Conservation (phyloP, 2,113 vertebrate genomes). For the Myanophis thanlyinensis region DNA sequence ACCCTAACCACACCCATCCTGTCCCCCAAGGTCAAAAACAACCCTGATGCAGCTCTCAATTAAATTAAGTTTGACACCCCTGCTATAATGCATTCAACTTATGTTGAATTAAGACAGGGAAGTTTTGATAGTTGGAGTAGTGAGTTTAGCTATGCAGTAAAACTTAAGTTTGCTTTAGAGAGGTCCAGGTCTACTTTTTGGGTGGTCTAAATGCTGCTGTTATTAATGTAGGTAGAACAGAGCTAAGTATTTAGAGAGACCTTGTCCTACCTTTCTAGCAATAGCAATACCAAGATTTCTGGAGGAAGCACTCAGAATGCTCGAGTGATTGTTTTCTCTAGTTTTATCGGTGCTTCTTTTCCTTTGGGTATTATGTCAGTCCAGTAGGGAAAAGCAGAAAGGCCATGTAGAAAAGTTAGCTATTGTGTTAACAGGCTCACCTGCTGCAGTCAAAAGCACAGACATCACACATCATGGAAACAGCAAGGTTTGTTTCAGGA, state of each 20-base stretch:
- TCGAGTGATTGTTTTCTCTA: neutral
- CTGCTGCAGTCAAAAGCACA: neutral
- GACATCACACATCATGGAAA: neutral
- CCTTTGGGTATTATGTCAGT: neutral
- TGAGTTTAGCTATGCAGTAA: neutral
- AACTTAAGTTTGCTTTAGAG: neutral
- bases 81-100: neutral
- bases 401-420: neutral
- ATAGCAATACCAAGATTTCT: neutral
- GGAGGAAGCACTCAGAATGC: neutral
- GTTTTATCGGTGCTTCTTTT: neutral
- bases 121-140: neutral
- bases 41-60: too few species aligned
- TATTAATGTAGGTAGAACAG: neutral
- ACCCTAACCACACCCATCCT: too few species aligned
- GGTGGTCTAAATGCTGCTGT: neutral
- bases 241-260: neutral
- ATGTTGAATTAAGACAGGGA: neutral
- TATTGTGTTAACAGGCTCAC: neutral
- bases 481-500: neutral
- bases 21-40: too few species aligned
- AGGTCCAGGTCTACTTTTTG: neutral
- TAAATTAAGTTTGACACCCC: too few species aligned
- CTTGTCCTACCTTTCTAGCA: neutral
- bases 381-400: neutral